These are phyloP conservation scores for Drosophila infuscata DNA, from an alignment of 2,888 invertebrate species.

Conservation along the genomic window DNA sequence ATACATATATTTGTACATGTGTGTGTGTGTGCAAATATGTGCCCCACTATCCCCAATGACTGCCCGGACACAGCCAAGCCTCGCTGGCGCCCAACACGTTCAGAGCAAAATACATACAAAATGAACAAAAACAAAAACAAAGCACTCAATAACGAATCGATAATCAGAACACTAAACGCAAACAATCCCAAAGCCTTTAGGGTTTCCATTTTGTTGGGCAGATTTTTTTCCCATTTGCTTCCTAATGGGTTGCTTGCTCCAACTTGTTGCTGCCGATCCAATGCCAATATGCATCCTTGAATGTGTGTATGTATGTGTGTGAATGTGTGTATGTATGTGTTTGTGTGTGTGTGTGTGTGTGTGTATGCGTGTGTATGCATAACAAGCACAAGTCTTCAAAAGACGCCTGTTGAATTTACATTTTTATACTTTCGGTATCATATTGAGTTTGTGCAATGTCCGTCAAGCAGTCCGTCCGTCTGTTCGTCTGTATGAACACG, in stretches of 20 bases:
- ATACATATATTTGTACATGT: conserved; percentile 3
- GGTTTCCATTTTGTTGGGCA: conserved; percentile 19
- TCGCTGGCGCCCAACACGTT: conserved; percentile 21
- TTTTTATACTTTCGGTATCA: background rate
- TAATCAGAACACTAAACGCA: conserved; percentile 35
- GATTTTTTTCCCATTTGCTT: conserved; percentile 27
- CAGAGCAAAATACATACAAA: conserved; percentile 16
- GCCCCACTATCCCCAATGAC: background rate
- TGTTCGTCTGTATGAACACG: too few relatives aligned
- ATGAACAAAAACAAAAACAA: conserved; percentile 14
- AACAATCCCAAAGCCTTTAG: conserved; percentile 21
- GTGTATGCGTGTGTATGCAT: too few relatives aligned
- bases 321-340: background rate
- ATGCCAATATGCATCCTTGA: background rate
- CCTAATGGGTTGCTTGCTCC: conserved; percentile 39
- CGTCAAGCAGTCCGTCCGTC: too few relatives aligned
- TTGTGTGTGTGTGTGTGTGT: too few relatives aligned
- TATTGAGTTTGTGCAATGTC: too few relatives aligned
- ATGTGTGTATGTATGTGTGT: background rate
- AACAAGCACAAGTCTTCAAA: background rate
- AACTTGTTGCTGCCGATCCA: conserved; percentile 45
- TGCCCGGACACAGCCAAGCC: conserved; percentile 11
- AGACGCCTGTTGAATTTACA: background rate
- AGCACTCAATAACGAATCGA: conserved; percentile 44
- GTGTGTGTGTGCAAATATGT: background rate